Conservation (phyloP, 2,113 vertebrate species). For the Odocoileus hemionus region DNA sequence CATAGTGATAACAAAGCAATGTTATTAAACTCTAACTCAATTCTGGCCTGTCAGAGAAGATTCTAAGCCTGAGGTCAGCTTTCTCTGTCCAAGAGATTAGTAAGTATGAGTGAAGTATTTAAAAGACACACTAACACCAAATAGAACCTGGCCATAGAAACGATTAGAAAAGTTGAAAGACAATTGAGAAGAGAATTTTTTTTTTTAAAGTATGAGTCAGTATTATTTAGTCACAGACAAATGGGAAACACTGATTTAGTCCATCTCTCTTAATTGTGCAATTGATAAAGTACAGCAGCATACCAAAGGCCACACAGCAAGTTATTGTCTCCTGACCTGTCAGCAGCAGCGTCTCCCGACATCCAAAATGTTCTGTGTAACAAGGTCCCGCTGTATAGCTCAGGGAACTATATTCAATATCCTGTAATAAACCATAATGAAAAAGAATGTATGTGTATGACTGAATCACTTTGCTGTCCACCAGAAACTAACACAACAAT, state of each 20-base stretch:
- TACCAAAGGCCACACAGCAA: background rate
- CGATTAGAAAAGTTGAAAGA: background rate
- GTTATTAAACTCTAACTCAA: background rate
- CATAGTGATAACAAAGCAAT: background rate
- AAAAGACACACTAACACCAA: background rate
- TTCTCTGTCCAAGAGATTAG: background rate
- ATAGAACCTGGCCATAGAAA: background rate
- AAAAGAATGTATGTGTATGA: background rate
- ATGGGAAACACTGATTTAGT: background rate
- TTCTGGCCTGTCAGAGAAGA: background rate
- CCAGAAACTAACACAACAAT: background rate
- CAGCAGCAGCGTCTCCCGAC: background rate
- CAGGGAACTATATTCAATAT: background rate
- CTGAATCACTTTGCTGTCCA: background rate
- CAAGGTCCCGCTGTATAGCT: background rate
- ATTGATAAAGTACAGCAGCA: background rate
- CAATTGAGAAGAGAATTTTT: background rate
- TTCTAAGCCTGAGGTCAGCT: background rate
- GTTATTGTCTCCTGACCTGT: background rate
- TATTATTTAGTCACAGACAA: background rate
- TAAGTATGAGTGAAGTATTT: background rate
- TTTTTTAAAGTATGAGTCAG: background rate
- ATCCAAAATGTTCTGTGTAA: background rate
- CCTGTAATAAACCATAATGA: background rate
- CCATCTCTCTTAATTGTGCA: background rate